A percentile compares a stretch with the other conserved stretches of the same genome.
Evolutionary conservation across 2,888 invertebrate genomes (phyloP).

Genomic region (Platypus cylindrus): DNA sequence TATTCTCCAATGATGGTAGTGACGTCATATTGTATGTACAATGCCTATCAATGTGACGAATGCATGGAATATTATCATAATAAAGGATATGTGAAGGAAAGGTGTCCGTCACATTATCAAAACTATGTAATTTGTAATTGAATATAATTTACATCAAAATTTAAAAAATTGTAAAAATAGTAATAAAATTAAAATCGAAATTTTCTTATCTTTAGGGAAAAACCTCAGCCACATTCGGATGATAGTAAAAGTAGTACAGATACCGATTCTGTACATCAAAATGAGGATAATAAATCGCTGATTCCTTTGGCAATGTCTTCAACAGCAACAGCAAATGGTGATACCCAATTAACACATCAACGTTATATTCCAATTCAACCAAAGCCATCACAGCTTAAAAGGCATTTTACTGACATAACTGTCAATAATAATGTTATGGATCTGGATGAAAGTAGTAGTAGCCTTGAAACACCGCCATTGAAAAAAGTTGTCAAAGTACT

Average conservation of each 20-base stretch:
- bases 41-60: no score
- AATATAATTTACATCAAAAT: no score
- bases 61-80: no score
- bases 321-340: no score
- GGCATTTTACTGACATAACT: constrained; percentile 5
- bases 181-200: constrained; percentile 1
- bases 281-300: constrained; percentile 8
- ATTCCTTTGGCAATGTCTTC: constrained; percentile 1
- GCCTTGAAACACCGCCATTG: constrained; percentile 4
- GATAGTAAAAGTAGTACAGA: constrained; percentile 17
- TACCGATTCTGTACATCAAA: constrained; percentile 3
- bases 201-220: constrained; percentile 7
- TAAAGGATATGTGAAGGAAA: no score
- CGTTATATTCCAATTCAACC: constrained; percentile 19
- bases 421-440: constrained; percentile 8
- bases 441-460: constrained; percentile 1
- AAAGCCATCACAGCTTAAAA: no score
- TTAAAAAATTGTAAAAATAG: no score
- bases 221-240: constrained; percentile 12
- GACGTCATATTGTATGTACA: no score
- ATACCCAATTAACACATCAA: constrained; percentile 8
- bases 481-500: constrained; percentile 16
- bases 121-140: no score
- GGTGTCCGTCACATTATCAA: no score
- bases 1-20: no score